Percentiles rank a stretch among this genome's conserved stretches.
phyloP scores from a whole-genome alignment of 64 coral and sea anemone species.

The Stichodactyla mertensii region DNA sequence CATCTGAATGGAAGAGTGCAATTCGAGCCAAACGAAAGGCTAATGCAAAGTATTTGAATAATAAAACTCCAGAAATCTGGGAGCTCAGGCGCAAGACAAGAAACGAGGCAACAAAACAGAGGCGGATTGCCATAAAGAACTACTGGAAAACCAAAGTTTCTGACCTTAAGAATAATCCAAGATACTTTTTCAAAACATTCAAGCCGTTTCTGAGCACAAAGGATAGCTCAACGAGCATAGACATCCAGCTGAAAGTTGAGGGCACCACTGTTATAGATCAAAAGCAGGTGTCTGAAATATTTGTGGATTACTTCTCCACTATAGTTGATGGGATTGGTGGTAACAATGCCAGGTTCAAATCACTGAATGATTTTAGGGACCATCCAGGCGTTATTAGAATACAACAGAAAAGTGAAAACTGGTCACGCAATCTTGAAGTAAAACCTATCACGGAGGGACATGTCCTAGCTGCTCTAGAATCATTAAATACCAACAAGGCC shows the following conservation, averaged over 20 bases:
- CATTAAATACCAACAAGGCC: no score
- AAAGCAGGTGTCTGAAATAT: constrained; percentile 5
- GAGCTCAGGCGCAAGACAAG: constrained; percentile 31
- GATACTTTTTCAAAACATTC: constrained; percentile 5
- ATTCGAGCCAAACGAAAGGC: no score
- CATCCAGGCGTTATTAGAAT: no score
- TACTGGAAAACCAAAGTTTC: no score
- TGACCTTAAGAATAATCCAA: not conserved
- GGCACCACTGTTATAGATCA: not conserved
- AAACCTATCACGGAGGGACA: no score
- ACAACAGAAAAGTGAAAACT: no score
- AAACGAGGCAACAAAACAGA: constrained; percentile 41
- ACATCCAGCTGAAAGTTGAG: not conserved
- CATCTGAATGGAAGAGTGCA: no score
- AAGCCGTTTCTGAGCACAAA: constrained; percentile 1
- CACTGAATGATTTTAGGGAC: no score
- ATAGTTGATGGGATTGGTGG: not conserved
- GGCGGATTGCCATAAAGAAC: constrained; percentile 40
- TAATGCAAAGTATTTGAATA: no score
- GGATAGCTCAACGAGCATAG: not conserved
- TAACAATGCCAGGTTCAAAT: no score
- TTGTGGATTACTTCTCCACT: not conserved
- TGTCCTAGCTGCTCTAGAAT: no score
- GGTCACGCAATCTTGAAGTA: no score
- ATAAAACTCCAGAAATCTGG: constrained; percentile 11